Evolutionary conservation across 2,888 invertebrate species (phyloP), one percentile per base, ranked within the genome.

Genomic region (Nomada flava): DNA sequence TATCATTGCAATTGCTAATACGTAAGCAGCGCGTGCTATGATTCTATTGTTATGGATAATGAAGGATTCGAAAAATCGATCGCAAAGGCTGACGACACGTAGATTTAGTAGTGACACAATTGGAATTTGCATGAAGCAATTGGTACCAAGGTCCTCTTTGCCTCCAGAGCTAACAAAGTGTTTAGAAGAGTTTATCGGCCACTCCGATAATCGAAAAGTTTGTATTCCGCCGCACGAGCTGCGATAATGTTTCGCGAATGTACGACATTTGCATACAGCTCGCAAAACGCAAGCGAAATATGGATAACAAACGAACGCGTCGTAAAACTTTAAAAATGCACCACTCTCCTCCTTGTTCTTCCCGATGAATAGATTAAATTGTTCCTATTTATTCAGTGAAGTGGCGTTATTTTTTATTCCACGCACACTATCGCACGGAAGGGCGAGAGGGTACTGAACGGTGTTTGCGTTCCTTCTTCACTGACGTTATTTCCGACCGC

Each of bases 1-100:
- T 75, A 53, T 23, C 60, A 78, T 76, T 74, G 59, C 69, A 50
- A 20, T 18, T 60, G 80, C 52, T 65, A 60, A 72, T 64, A 36
- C 26, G 5, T 36, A 70, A 60, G 18, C 53, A 59, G 71, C 79
- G 85, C 79, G 85, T 79, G 79, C 69, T 42, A 63, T 47, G 75
- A 64, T 78, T 85, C 76, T 69, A 76, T 29, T 72, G 52, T 73
- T 64, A 65, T 44, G 71, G 29, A 73, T 62, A 64, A 67, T 57
- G 63, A 74, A 71, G 63, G 23, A 20, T 72, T 85, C 73, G 74
- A 47, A 23, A 59, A 76, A 68, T 3, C 59, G 80, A 78, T 83
- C 70, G 77, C 63, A 69, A 69, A 83, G 74, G 70, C 42, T 59
- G 50, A 2, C 60, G 20, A 72, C 59, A 68, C 23, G 57, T 68